Evolutionary conservation across 2,888 invertebrate species (phyloP).

Genomic region (Sesamia inferens): DNA sequence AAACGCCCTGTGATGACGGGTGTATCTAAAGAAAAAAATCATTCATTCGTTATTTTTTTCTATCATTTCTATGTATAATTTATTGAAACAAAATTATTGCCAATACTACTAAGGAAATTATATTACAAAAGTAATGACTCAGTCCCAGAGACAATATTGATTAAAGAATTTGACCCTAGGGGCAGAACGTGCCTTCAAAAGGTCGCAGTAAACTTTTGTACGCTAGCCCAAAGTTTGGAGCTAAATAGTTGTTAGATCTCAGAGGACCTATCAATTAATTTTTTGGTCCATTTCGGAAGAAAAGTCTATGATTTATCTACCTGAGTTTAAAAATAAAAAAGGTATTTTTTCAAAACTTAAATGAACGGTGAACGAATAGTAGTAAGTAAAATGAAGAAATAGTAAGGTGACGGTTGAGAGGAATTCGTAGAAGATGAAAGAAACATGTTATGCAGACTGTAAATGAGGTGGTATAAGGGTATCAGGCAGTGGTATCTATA

Average conservation of each 20-base stretch:
- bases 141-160: neutral
- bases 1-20: too few relatives aligned
- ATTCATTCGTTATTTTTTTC: too few relatives aligned
- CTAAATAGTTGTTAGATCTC: neutral
- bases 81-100: too few relatives aligned
- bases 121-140: neutral
- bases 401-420: neutral
- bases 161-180: neutral
- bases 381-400: too few relatives aligned
- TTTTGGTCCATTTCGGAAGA: neutral
- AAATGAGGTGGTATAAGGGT: too few relatives aligned
- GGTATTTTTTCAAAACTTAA: neutral
- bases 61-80: too few relatives aligned
- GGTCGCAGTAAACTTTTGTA: constrained; percentile 7
- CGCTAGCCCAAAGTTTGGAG: neutral
- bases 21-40: too few relatives aligned
- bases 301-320: neutral
- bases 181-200: neutral
- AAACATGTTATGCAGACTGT: too few relatives aligned
- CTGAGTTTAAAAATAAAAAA: neutral
- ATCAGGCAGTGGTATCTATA: too few relatives aligned
- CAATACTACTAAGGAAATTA: neutral
- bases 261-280: neutral
- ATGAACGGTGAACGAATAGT: too few relatives aligned
- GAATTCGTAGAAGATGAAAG: too few relatives aligned